Conservation (phyloP, 1,140 invertebrate genomes). For the Dendrolimus kikuchii region DNA sequence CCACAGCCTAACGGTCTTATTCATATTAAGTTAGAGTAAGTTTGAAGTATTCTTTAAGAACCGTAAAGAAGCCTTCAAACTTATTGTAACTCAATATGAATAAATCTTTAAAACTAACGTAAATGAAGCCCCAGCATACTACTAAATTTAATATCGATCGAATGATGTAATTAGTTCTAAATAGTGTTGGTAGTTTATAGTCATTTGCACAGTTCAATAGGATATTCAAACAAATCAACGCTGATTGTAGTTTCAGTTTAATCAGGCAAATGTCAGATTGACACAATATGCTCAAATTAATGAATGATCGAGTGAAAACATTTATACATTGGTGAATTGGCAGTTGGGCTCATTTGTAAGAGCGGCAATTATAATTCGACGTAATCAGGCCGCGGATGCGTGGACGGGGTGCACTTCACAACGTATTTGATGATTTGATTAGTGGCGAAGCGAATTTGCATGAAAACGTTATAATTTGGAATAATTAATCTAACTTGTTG, state of each 20-base stretch:
- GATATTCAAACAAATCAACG: neutral
- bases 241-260: constrained; percentile 14
- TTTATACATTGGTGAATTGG: constrained; percentile 24
- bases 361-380: constrained; percentile 44
- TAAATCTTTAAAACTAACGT: too few species aligned
- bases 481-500: neutral
- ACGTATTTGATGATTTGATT: too few species aligned
- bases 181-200: too few species aligned
- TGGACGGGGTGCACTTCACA: constrained; percentile 4
- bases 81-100: too few species aligned
- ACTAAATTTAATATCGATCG: too few species aligned
- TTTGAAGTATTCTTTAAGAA: too few species aligned
- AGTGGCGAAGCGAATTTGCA: neutral
- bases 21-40: too few species aligned
- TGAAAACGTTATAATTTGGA: constrained; percentile 3
- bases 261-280: constrained; percentile 21
- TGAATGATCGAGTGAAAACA: constrained; percentile 34
- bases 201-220: too few species aligned
- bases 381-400: constrained; percentile 31
- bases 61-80: too few species aligned
- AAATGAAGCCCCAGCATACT: too few species aligned
- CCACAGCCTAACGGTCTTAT: too few species aligned
- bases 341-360: constrained; percentile 30
- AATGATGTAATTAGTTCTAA: too few species aligned
- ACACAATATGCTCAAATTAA: constrained; percentile 43